phyloP scores from a whole-genome alignment of 2,797 vertebrate species.

The Garrulus glandarius region DNA sequence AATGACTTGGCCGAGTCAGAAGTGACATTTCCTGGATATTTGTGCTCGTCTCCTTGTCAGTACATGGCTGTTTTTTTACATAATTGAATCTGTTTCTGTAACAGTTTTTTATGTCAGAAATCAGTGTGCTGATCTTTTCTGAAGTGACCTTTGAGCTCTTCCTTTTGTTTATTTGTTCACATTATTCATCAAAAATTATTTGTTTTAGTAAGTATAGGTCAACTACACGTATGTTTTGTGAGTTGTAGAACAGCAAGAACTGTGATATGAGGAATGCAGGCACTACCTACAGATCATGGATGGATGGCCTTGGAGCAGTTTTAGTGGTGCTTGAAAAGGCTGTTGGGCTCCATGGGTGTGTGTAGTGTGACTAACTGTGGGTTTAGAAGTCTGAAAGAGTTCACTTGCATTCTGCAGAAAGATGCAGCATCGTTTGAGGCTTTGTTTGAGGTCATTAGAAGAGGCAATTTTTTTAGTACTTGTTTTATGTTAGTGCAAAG shows the following conservation, averaged over 20 bases:
- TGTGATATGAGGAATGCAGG: neutral
- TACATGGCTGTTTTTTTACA: neutral
- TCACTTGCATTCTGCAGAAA: neutral
- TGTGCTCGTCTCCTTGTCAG: neutral
- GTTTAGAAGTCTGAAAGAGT: neutral
- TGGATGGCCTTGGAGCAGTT: neutral
- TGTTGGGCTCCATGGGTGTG: neutral
- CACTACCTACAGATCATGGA: neutral
- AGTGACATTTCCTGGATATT: neutral
- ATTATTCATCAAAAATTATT: neutral
- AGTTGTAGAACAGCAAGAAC: neutral
- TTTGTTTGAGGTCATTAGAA: neutral
- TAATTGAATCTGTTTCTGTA: neutral
- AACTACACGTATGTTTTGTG: rapidly evolving
- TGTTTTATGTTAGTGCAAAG: neutral
- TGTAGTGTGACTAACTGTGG: neutral
- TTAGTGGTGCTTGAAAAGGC: neutral
- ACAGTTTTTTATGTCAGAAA: neutral
- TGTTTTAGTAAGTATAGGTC: neutral
- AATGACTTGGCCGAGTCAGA: neutral
- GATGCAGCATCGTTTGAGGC: rapidly evolving
- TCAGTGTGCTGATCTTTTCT: neutral
- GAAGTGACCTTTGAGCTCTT: neutral
- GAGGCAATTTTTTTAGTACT: neutral
- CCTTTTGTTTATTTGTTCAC: neutral